Evolutionary conservation across 2,113 vertebrate species (phyloP).

Genomic region (Paradisaea rubra): DNA sequence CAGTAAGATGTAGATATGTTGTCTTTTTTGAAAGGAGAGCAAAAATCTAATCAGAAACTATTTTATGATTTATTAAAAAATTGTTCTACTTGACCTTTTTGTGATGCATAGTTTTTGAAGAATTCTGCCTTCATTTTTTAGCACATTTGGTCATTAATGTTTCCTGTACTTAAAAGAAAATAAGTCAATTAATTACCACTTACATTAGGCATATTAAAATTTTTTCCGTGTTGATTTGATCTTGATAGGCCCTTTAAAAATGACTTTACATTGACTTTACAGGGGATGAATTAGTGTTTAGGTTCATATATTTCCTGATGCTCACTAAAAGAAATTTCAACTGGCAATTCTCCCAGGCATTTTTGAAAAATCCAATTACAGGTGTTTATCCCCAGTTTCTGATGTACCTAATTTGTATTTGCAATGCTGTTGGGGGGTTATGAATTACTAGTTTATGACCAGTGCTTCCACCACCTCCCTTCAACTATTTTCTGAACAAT

Average conservation of each 20-base stretch:
- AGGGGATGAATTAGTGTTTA: neutral
- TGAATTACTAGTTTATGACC: neutral
- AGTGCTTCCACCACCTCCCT: neutral
- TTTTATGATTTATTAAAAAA: neutral
- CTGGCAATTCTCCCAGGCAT: neutral
- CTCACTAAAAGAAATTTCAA: neutral
- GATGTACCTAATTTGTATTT: neutral
- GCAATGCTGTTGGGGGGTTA: neutral
- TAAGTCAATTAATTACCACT: conserved; percentile 6
- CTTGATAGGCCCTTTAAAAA: neutral
- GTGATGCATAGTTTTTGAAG: neutral
- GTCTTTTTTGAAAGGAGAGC: neutral
- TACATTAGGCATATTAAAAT: neutral
- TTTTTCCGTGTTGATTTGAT: neutral
- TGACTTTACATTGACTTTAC: neutral
- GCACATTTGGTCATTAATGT: neutral
- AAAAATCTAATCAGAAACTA: neutral
- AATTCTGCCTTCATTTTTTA: neutral
- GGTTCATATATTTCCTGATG: neutral
- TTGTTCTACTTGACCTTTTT: neutral
- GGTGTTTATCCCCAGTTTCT: neutral
- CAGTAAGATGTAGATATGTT: neutral
- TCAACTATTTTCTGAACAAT: conserved; percentile 17
- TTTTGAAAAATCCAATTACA: neutral
- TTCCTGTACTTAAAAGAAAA: neutral